Conservation (phyloP, 1,140 invertebrate species). For the Drosophila gunungcola region DNA sequence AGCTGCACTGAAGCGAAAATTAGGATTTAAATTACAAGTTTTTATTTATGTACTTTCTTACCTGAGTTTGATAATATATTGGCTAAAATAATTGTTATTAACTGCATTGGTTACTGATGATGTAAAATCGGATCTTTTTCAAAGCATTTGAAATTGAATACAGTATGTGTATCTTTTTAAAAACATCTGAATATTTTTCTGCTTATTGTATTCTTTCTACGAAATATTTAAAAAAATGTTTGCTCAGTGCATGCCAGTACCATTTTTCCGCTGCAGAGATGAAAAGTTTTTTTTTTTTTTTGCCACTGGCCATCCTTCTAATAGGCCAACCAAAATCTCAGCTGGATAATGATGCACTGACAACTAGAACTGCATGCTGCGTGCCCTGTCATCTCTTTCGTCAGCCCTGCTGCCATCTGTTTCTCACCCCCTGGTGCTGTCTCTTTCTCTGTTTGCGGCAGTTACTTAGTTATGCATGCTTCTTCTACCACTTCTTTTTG, state of each 20-base stretch:
- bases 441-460: slow-evolving; percentile 37
- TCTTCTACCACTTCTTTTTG: slow-evolving; percentile 24
- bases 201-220: too few relatives aligned
- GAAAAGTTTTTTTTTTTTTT: slow-evolving; percentile 32
- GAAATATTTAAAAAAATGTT: background rate
- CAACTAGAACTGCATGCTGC: slow-evolving; percentile 42
- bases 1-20: background rate
- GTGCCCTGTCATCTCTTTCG: slow-evolving; percentile 17
- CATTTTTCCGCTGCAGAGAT: slow-evolving; percentile 33
- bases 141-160: too few relatives aligned
- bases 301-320: slow-evolving; percentile 45
- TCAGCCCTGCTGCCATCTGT: background rate
- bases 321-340: slow-evolving; percentile 49
- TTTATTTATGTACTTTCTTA: too few relatives aligned
- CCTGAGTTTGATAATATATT: too few relatives aligned
- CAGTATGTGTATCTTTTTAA: too few relatives aligned
- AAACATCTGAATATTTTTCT: too few relatives aligned
- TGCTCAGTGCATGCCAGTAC: slow-evolving; percentile 5
- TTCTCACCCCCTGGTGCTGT: background rate
- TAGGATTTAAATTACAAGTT: too few relatives aligned
- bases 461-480: slow-evolving; percentile 46
- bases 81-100: too few relatives aligned
- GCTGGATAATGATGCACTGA: slow-evolving; percentile 44
- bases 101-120: too few relatives aligned
- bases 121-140: too few relatives aligned